A percentile compares a stretch with the other conserved stretches of the same genome.
phyloP scores from a whole-genome alignment of 2,888 invertebrate genomes.

The Petrolisthes cinctipes region DNA sequence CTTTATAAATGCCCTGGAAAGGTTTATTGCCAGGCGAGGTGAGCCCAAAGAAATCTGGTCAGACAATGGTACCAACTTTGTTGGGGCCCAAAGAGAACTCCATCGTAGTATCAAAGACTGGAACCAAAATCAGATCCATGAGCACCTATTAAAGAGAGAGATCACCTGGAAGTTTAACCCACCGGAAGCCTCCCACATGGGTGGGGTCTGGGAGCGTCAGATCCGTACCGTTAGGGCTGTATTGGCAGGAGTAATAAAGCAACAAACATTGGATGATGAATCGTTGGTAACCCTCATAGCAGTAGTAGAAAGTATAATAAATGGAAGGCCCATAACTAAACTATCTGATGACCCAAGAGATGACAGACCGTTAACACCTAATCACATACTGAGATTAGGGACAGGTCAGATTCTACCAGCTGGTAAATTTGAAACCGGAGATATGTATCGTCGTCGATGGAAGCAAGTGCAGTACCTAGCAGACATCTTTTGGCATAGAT shows the following conservation, averaged over 20 bases:
- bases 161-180: slow-evolving; percentile 34
- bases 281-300: slow-evolving; percentile 20
- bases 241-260: slow-evolving; percentile 3
- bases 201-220: slow-evolving; percentile 41
- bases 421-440: no score
- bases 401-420: no score
- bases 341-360: no score
- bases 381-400: no score
- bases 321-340: no score
- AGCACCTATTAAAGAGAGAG: background rate
- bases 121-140: slow-evolving; percentile 10
- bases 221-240: slow-evolving; percentile 30
- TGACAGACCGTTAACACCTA: no score
- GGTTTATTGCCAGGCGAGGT: background rate
- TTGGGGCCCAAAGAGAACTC: background rate
- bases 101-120: background rate
- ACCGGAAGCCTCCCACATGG: slow-evolving; percentile 39
- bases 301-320: slow-evolving; percentile 21
- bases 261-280: slow-evolving; percentile 32
- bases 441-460: no score
- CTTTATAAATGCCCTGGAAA: slow-evolving; percentile 26
- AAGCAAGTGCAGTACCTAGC: no score
- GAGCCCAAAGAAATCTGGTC: slow-evolving; percentile 4
- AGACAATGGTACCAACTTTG: background rate
- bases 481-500: no score